A percentile compares a stretch with the other conserved stretches of the same genome.
Conservation (phyloP, 2,113 vertebrate species). For the Ciconia boyciana region DNA sequence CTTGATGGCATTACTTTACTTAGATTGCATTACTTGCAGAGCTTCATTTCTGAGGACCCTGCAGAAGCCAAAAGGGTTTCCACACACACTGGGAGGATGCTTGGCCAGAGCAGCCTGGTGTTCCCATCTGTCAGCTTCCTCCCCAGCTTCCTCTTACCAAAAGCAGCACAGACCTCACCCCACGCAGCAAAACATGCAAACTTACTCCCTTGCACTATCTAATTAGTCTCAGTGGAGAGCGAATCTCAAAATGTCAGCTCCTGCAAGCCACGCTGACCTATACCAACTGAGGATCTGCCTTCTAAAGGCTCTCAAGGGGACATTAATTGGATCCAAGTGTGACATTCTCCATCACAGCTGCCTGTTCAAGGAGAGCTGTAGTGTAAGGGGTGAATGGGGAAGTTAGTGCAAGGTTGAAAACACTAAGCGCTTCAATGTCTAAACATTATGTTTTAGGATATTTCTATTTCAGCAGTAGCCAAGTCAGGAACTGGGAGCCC, state of each 20-base stretch:
- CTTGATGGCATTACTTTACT: too few relatives aligned
- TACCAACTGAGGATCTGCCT: neutral
- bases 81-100: rapidly evolving
- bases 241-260: slow-evolving; percentile 2
- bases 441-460: neutral
- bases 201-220: neutral
- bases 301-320: neutral
- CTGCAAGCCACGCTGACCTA: neutral
- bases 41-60: neutral
- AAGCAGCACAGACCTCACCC: neutral
- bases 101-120: neutral
- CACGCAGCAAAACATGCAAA: neutral
- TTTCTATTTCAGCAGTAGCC: neutral
- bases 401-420: neutral
- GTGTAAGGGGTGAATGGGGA: neutral
- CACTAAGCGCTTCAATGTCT: neutral
- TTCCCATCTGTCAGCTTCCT: neutral
- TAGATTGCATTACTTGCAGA: neutral
- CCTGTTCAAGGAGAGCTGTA: neutral
- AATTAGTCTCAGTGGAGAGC: neutral
- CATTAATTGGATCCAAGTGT: neutral
- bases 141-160: neutral
- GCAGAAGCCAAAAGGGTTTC: neutral
- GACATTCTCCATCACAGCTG: neutral
- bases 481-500: neutral